Evolutionary conservation across 53 echinoderm and acorn worm genomes (phyloP).

Genomic region (Holothuria leucospilota): DNA sequence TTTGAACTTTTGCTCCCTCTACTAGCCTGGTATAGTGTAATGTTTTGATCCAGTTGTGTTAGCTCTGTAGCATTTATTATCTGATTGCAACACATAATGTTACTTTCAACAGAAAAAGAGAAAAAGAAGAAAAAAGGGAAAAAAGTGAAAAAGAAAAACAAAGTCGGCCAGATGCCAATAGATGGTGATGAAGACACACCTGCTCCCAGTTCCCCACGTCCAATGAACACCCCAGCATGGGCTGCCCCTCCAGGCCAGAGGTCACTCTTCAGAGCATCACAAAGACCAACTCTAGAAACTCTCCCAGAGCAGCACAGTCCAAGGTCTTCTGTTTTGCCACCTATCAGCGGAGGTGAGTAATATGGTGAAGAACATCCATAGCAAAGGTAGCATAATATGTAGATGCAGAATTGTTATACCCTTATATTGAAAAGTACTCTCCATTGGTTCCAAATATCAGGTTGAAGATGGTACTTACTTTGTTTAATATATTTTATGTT

Average conservation of each 20-base stretch:
- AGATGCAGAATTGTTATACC: no score
- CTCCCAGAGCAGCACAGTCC: conserved; percentile 78
- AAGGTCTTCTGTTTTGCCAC: conserved; percentile 28
- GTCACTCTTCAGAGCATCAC: conserved; percentile 67
- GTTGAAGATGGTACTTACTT: no score
- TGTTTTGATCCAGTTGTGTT: no score
- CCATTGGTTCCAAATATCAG: no score
- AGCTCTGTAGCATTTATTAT: no score
- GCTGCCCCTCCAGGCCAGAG: conserved; percentile 75
- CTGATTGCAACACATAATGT: neutral
- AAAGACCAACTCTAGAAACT: conserved; percentile 84
- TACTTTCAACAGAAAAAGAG: conserved; percentile 53
- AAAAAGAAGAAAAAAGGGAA: conserved; percentile 98
- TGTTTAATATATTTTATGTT: neutral
- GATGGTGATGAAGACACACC: conserved; percentile 71
- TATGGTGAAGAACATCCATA: no score
- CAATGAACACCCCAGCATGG: conserved; percentile 83
- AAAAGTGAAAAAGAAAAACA: conserved; percentile 91
- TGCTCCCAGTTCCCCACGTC: conserved; percentile 57
- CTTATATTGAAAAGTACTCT: no score
- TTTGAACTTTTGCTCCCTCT: no score
- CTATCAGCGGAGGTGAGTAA: conserved; percentile 31
- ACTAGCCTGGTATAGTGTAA: no score
- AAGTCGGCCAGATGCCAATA: conserved; percentile 74
- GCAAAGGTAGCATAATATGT: no score